A percentile compares a stretch with the other conserved stretches of the same genome.
These are phyloP conservation scores for Pangasius sanitwongsei DNA, from an alignment of 2,797 vertebrate genomes.

Conservation along the genomic window DNA sequence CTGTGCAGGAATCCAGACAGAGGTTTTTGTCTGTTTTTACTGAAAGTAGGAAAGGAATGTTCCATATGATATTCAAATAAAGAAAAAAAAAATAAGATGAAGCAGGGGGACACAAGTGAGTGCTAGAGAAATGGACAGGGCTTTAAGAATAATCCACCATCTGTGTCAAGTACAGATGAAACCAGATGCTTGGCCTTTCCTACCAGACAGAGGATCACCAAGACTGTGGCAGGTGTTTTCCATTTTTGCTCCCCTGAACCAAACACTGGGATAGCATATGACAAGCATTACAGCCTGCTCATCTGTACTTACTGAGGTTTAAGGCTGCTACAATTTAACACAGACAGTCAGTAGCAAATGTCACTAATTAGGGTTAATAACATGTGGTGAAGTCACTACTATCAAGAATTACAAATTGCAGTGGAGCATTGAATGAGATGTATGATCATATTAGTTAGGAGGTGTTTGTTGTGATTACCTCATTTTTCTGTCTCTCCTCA, in stretches of 20 bases:
- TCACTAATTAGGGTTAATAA: constrained; percentile 23
- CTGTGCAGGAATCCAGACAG: constrained; percentile 53
- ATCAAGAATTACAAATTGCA: constrained; percentile 35
- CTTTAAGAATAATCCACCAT: constrained; percentile 58
- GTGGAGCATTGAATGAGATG: not conserved
- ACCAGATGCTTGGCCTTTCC: constrained; percentile 73
- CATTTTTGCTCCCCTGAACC: constrained; percentile 58
- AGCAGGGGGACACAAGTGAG: constrained; percentile 29
- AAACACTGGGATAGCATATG: constrained; percentile 47
- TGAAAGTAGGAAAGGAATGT: constrained; percentile 51
- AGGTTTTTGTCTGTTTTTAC: constrained; percentile 42
- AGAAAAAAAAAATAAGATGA: constrained; percentile 26
- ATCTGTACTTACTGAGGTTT: constrained; percentile 40
- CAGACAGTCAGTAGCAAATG: constrained; percentile 12
- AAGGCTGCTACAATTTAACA: constrained; percentile 23
- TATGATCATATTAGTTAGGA: constrained; percentile 30
- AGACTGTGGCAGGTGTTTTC: constrained; percentile 76
- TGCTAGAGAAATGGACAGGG: constrained; percentile 48
- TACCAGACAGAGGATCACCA: constrained; percentile 71
- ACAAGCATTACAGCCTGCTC: constrained; percentile 45
- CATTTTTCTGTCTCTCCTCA: not conserved
- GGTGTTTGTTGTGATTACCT: constrained; percentile 20
- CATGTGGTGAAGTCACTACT: constrained; percentile 1
- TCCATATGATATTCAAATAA: constrained; percentile 59
- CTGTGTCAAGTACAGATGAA: constrained; percentile 64